Evolutionary conservation across 2,888 invertebrate genomes (phyloP).

Genomic region (Congeria kusceri): DNA sequence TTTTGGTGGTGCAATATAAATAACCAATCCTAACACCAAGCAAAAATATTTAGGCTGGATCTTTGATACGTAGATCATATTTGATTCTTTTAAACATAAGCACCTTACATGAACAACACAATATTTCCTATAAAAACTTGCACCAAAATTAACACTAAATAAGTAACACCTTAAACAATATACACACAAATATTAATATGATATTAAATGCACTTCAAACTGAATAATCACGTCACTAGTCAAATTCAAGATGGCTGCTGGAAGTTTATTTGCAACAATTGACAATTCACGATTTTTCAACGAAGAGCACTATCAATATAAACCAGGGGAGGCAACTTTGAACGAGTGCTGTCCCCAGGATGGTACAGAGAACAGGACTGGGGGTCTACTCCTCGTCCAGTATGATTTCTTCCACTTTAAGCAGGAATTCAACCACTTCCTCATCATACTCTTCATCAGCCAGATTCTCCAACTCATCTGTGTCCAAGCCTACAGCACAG

Average conservation of each 20-base stretch:
- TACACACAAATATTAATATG: neutral
- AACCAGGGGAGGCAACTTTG: constrained; percentile 1
- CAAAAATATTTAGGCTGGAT: too few species aligned
- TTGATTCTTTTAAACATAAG: too few species aligned
- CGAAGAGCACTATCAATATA: too few species aligned
- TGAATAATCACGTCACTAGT: constrained; percentile 13
- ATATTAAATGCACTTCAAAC: neutral
- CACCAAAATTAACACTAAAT: too few species aligned
- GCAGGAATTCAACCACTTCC: constrained; percentile 98
- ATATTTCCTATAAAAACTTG: too few species aligned
- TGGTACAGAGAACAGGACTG: neutral
- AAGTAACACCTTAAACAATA: too few species aligned
- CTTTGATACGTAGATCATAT: too few species aligned
- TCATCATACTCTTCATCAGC: constrained; percentile 94
- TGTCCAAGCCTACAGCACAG: constrained; percentile 92
- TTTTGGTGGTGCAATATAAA: constrained; percentile 47
- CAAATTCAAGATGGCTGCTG: constrained; percentile 68
- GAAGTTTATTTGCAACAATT: neutral
- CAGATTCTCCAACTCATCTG: constrained; percentile 93
- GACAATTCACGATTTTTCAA: neutral
- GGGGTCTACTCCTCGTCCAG: constrained; percentile 80
- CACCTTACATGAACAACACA: too few species aligned
- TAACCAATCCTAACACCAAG: neutral
- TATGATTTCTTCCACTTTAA: constrained; percentile 94
- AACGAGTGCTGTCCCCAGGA: neutral